phyloP scores from a whole-genome alignment of 2,113 vertebrate species.

The Apistogramma diplotaenia region DNA sequence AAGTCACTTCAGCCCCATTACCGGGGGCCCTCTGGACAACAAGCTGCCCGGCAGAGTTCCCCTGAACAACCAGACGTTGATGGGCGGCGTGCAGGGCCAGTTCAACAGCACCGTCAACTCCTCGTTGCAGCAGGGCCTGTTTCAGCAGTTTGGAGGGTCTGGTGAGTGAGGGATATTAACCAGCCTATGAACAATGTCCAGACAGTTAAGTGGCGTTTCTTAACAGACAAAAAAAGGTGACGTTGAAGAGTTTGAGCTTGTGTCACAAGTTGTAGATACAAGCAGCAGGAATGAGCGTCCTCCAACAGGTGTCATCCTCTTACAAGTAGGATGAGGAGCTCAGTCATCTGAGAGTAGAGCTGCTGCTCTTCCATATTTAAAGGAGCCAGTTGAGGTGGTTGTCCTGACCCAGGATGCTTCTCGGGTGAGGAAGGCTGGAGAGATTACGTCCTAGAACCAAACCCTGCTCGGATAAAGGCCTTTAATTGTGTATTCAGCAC shows the following conservation, averaged over 20 bases:
- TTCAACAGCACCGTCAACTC: conserved; percentile 80
- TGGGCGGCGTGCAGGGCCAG: conserved; percentile 83
- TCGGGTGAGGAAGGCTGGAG: too few relatives aligned
- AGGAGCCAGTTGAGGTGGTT: too few relatives aligned
- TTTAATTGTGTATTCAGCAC: not conserved
- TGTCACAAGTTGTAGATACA: not conserved
- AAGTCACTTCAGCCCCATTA: conserved; percentile 84
- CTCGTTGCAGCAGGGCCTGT: conserved; percentile 87
- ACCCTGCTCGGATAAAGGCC: not conserved
- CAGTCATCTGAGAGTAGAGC: not conserved
- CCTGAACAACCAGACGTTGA: conserved; percentile 82
- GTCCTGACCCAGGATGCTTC: too few relatives aligned
- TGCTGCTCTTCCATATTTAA: not conserved
- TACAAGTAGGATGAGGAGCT: not conserved
- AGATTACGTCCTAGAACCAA: too few relatives aligned
- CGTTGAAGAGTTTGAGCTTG: not conserved
- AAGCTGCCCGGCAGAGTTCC: conserved; percentile 76
- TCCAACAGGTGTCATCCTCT: not conserved
- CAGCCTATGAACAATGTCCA: too few relatives aligned
- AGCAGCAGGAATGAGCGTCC: not conserved
- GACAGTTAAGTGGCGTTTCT: too few relatives aligned
- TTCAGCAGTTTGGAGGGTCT: conserved; percentile 86
- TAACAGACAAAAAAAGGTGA: not conserved
- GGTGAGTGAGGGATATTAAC: conserved; percentile 76
- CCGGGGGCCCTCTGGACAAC: conserved; percentile 78